Base-by-base conservation (phyloP, 1,140 invertebrate species). In the Lepidurus packardi region DNA sequence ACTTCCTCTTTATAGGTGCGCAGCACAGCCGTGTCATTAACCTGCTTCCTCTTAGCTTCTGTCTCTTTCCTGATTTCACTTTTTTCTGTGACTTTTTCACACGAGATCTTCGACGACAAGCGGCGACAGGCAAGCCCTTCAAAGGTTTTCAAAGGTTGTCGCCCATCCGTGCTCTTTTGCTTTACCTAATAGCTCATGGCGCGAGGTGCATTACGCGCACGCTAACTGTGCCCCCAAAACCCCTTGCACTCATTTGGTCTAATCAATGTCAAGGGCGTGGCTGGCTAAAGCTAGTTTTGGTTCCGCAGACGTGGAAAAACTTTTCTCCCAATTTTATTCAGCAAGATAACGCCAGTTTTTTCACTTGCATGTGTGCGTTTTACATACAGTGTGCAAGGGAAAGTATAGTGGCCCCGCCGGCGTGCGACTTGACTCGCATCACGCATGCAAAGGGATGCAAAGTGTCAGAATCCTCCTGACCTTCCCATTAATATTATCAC, bases 401-500 rank as follows among this genome's bases (percentile, higher is more conserved):
- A 34, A 34, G 34, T 34, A 34, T 34, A 34, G 34, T 34, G 34
- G 34, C 53, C 53, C 53, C 53, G 13, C 10, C 53, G 13, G 53
- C 53, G 53, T 65, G 53, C 21, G 53, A 65, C 53, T 65, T 65
- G 53, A 65, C 53, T 65, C 53, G 8, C 53, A 65, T 65, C 53
- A 65, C 53, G 53, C 53, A 65, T 65, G 53, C 53, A 65, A 9
- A 65, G 13, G 21, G 6, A 7, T 65, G 53, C 16, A 65, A 65
- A 65, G 53, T 65, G 53, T 65, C 53, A 16, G 53, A 65, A 65
- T 65, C 53, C 53, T 65, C 53, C 53, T 65, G 53, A 65, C 53
- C 53, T 65, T 65, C 53, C 53, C 53, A 65, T 65, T 65, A 65
- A 65, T 65, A 65, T 65, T 65, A 65, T 65, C 53, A 65, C 53